These are phyloP conservation scores for Leptestheria dahalacensis DNA, from an alignment of 1,140 invertebrate species.

Conservation along the genomic window DNA sequence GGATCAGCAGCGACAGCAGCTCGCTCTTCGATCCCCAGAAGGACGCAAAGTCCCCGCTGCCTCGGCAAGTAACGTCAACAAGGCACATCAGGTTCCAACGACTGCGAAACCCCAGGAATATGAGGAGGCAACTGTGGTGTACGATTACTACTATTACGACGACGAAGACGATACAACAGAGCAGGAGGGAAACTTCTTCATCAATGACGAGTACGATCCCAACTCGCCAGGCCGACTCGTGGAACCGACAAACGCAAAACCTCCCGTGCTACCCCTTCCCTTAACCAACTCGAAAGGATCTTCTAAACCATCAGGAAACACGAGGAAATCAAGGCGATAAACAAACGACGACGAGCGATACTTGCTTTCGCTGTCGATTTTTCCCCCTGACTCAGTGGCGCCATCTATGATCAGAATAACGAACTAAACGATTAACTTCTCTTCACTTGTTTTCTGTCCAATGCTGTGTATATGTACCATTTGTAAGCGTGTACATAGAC, in stretches of 20 bases:
- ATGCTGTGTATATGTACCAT: background rate
- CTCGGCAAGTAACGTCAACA: background rate
- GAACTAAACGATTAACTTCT: background rate
- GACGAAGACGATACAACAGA: background rate
- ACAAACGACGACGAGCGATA: background rate
- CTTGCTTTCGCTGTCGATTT: background rate
- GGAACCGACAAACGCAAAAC: conserved; percentile 4
- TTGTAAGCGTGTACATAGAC: background rate
- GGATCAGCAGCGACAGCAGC: conserved; percentile 8
- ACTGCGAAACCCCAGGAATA: conserved; percentile 7
- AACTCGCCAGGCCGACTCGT: conserved; percentile 1
- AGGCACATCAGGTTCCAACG: background rate
- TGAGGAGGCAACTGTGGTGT: conserved; percentile 6
- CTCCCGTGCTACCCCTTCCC: background rate
- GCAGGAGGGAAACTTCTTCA: conserved; percentile 11
- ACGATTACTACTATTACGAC: conserved; percentile 16
- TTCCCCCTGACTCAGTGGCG: too few relatives aligned
- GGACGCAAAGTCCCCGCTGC: background rate
- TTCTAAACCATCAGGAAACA: background rate
- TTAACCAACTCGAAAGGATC: background rate
- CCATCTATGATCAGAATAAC: background rate
- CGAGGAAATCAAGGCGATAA: background rate
- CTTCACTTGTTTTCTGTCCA: background rate
- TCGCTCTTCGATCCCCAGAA: conserved; percentile 2
- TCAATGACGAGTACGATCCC: conserved; percentile 15